phyloP scores from a whole-genome alignment of 2,888 invertebrate species.

The Ptilodon capucinus region DNA sequence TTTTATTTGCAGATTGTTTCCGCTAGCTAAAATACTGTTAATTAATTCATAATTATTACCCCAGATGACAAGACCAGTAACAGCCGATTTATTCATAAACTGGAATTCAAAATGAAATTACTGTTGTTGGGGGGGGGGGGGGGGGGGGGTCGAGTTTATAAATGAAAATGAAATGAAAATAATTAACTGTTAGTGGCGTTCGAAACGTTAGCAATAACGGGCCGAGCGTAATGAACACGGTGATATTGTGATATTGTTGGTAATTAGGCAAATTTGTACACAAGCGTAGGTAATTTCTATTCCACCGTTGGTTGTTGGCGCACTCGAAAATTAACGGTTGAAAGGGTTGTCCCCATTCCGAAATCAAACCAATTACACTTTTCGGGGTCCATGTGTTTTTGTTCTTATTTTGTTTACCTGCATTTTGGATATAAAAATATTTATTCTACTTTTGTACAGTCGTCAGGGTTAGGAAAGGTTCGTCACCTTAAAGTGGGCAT shows the following conservation, averaged over 20 bases:
- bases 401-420: not conserved
- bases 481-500: no score
- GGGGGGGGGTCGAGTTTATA: conserved; percentile 26
- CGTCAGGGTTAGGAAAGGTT: no score
- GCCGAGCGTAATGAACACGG: conserved; percentile 52
- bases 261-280: conserved; percentile 59
- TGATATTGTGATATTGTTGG: conserved; percentile 55
- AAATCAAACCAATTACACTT: conserved; percentile 35
- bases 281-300: conserved; percentile 58
- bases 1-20: no score
- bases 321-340: conserved; percentile 41
- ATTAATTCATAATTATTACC: conserved; percentile 1
- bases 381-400: conserved; percentile 7
- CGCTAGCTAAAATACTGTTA: not conserved
- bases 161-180: conserved; percentile 48
- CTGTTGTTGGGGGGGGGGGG: conserved; percentile 26
- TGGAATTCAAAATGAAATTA: conserved; percentile 18
- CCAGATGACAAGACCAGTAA: conserved; percentile 36
- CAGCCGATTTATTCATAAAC: conserved; percentile 16
- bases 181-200: conserved; percentile 53
- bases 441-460: no score
- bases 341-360: conserved; percentile 34
- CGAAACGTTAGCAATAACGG: conserved; percentile 50
- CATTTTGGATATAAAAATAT: no score
- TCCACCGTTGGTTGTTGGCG: conserved; percentile 51